A percentile compares a stretch with the other conserved stretches of the same genome.
These are phyloP conservation scores for Heteronetta atricapilla DNA, from an alignment of 2,113 vertebrate species.

Conservation along the genomic window DNA sequence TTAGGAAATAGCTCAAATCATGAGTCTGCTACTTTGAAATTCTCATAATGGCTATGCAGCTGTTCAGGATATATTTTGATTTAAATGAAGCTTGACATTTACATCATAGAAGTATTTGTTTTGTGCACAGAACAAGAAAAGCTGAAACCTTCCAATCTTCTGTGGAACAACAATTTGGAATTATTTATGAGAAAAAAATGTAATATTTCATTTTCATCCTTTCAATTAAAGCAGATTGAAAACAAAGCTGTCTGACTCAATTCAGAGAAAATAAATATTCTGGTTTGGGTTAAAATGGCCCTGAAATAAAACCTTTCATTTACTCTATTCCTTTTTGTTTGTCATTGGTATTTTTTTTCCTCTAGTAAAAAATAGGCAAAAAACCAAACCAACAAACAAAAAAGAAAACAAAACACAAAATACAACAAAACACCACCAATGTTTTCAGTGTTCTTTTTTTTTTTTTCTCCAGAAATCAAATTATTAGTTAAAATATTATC, in stretches of 20 bases:
- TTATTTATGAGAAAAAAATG: slow-evolving; percentile 24
- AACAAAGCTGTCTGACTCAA: slow-evolving; percentile 7
- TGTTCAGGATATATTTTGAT: not conserved
- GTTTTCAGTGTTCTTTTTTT: not conserved
- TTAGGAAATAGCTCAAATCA: not conserved
- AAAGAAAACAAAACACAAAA: not conserved
- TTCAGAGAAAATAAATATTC: not conserved
- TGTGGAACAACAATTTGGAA: not conserved
- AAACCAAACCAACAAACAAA: not conserved
- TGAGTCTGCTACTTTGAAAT: not conserved
- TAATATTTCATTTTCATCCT: slow-evolving; percentile 25
- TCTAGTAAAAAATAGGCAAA: not conserved
- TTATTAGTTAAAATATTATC: not conserved
- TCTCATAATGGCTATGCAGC: not conserved
- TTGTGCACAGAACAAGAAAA: not conserved
- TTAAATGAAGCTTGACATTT: slow-evolving; percentile 36
- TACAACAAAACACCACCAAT: too few species aligned
- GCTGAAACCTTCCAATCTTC: not conserved
- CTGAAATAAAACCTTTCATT: not conserved
- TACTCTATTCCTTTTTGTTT: not conserved
- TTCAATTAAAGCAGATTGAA: slow-evolving; percentile 3
- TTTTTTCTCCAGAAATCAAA: not conserved
- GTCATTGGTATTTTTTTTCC: not conserved
- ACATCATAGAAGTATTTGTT: not conserved
- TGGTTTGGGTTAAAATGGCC: not conserved